Evolutionary conservation across 2,797 vertebrate genomes (phyloP).

Genomic region (Onychomys arenicola): DNA sequence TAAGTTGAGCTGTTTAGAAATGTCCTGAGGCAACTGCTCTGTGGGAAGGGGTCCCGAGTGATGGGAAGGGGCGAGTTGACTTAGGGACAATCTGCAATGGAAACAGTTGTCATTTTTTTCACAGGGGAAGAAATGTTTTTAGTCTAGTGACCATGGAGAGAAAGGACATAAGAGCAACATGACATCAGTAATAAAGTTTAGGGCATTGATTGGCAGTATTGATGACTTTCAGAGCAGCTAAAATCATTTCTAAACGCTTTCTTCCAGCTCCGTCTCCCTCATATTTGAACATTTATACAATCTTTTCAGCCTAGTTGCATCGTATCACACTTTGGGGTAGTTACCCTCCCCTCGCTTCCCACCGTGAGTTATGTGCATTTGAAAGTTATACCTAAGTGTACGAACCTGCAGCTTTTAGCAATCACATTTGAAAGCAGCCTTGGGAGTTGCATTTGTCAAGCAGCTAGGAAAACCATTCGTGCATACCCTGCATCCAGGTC

Average conservation of each 20-base stretch:
- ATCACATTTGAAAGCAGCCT: slow-evolving; percentile 84
- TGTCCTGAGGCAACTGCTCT: not conserved
- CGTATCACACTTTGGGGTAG: slow-evolving; percentile 37
- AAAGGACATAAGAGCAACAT: not conserved
- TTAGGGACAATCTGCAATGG: not conserved
- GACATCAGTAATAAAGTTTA: not conserved
- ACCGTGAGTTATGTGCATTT: slow-evolving; percentile 60
- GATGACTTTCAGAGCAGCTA: not conserved
- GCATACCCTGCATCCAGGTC: slow-evolving; percentile 86
- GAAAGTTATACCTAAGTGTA: slow-evolving; percentile 78
- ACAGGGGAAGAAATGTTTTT: not conserved
- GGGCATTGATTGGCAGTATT: slow-evolving; percentile 16
- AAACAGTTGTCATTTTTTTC: not conserved
- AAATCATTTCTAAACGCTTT: slow-evolving; percentile 44
- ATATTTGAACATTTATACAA: slow-evolving; percentile 20
- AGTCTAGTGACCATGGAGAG: not conserved
- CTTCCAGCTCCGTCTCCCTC: not conserved
- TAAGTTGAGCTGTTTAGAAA: not conserved
- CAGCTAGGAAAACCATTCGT: slow-evolving; percentile 86
- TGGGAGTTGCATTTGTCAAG: slow-evolving; percentile 88
- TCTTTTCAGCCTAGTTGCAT: slow-evolving; percentile 51
- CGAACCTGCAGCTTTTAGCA: slow-evolving; percentile 79
- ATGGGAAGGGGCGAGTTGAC: not conserved
- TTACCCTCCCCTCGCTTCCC: slow-evolving; percentile 68
- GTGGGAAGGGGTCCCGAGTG: not conserved